Base-by-base conservation (phyloP, 2,113 vertebrate genomes). In the Ictalurus furcatus region DNA sequence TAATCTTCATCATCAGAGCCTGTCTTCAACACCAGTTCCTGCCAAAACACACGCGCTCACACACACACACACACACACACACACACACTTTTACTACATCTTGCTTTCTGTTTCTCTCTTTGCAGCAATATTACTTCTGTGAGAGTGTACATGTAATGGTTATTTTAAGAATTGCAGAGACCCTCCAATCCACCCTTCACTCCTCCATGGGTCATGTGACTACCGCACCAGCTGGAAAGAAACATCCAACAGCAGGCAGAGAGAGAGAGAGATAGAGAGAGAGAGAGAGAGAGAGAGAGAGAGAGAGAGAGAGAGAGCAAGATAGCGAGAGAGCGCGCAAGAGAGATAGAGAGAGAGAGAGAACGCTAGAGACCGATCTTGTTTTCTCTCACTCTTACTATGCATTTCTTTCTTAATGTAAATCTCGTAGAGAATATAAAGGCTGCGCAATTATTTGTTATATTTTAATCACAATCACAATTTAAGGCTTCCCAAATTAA, bases 1-100 rank as follows among this genome's bases (percentile, higher is more conserved):
- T 97, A 96, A 95, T 96, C 96, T 97, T 96, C 96, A 97, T 97
- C 97, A 97, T 96, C 96, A 88, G 90, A 96, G 95, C 92, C 95
- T 93, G 94, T 84, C 93, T 94, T 95, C 90, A 94, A 67, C 83
- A 86, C 91, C 74, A 74, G 79, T 67, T 84, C 30, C 56, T 85
- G 85, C 76, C 92, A 88, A 88, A 54, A 79, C 69, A 88, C 87
- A 84, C 78, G 81, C 81, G 88, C 88, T 54, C 83, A 85, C 30
- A 76, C 52, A 86, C 80, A 58, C 52, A 86, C 52, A 87, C 81
- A 67, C 44, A 30, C 83, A 74, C 84, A 40, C 71, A 59, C 59
- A 82, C 40, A 63, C 25, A 25, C 56, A 63, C 84, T 87, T 63
- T 76, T 59, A 74, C 88, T 34, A 83, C 65, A 85, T 63, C 48